phyloP scores from a whole-genome alignment of 1,140 invertebrate genomes.

The Sipha flava region DNA sequence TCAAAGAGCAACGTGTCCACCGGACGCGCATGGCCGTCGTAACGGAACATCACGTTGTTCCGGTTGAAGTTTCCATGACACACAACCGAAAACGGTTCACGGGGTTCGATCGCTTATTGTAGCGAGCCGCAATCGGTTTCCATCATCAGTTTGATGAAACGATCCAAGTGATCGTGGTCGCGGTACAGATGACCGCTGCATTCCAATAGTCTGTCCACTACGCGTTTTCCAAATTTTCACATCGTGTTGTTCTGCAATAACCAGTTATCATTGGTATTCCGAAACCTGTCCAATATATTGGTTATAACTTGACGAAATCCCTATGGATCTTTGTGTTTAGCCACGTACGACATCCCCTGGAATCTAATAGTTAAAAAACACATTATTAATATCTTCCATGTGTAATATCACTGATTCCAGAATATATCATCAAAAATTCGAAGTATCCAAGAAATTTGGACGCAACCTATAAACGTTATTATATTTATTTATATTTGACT shows the following conservation, averaged over 20 bases:
- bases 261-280: background rate
- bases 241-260: background rate
- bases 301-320: background rate
- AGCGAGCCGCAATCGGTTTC: background rate
- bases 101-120: background rate
- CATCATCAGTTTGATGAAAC: background rate
- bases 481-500: too few relatives aligned
- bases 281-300: background rate
- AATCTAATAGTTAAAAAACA: background rate
- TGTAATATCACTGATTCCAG: too few relatives aligned
- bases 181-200: background rate
- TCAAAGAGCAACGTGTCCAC: conserved; percentile 43
- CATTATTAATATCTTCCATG: background rate
- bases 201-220: background rate
- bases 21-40: conserved; percentile 27
- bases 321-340: background rate
- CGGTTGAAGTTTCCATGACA: conserved; percentile 45
- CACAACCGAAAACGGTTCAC: conserved; percentile 42
- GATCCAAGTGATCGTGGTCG: background rate
- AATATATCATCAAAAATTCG: too few relatives aligned
- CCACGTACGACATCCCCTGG: conserved; percentile 16
- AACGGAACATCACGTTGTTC: conserved; percentile 42
- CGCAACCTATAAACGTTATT: too few relatives aligned
- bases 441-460: too few relatives aligned
- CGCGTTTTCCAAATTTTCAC: background rate